Evolutionary conservation across 2,113 vertebrate species (phyloP), one percentile per base, ranked within the genome.

Genomic region (Pelobates fuscus): DNA sequence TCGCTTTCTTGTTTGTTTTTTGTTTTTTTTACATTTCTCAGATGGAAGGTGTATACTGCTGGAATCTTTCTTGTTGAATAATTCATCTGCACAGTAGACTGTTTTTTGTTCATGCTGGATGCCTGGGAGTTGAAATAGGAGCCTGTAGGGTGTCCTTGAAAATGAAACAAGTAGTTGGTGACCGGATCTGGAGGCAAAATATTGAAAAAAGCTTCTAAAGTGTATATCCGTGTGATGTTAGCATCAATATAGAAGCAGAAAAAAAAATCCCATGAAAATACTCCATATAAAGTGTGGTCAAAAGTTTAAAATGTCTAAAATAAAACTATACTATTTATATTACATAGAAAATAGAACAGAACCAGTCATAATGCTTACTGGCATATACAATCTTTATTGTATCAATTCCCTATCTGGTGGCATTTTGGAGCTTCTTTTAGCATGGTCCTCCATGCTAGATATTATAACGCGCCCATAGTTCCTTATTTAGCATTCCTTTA

Each of bases 181-280:
- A 67, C 63, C 71, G 24, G 62, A 67, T 59, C 71, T 75, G 65
- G 49, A 66, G 71, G 71, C 62, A 46, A 62, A 75, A 75, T 75
- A 75, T 75, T 67, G 71, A 75, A 75, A 75, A 67, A 29, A 75
- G 71, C 71, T 58, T 75, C 44, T 65, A 66, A 75, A 75, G 62
- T 37, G 32, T 44, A 58, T 6, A 21, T 66, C 25, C 41, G 24
- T 37, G 46, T 58, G 52, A 12, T 21, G 25, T 44, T n/a, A 11
- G 52, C 62, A 15, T n/a, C 52, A 5, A 57, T 11, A 44, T 25
- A 29, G 27, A 62, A 29, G 49, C 27, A 25, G 15, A 21, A 18
- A 37, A 37, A 37, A 14, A 62, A 27, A 17, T 65, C 61, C 52
- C 71, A 27, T 18, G 49, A 46, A 73, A 37, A 69, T 23, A 58